Percentiles rank a stretch among this genome's conserved stretches.
These are phyloP conservation scores for Geotrypetes seraphini DNA, from an alignment of 2,797 vertebrate genomes.

Conservation along the genomic window DNA sequence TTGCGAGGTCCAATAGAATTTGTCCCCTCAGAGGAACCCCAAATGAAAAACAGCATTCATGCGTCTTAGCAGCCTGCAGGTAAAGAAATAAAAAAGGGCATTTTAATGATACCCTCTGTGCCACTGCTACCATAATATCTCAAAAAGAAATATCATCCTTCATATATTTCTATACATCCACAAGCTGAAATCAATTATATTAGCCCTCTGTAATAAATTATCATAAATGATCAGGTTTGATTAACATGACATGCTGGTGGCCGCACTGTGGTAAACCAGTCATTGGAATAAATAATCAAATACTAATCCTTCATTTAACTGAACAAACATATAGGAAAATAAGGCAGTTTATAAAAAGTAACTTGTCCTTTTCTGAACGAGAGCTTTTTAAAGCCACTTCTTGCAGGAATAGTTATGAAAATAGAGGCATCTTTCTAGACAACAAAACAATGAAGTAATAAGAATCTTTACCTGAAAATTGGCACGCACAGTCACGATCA, in stretches of 20 bases:
- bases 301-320: slow-evolving; percentile 3
- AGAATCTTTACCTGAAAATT: slow-evolving; percentile 78
- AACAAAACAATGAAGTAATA: background rate
- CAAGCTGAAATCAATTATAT: too few relatives aligned
- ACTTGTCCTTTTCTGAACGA: background rate
- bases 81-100: too few relatives aligned
- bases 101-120: too few relatives aligned
- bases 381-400: background rate
- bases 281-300: slow-evolving; percentile 2
- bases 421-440: background rate
- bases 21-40: too few relatives aligned
- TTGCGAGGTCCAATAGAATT: too few relatives aligned
- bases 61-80: too few relatives aligned
- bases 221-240: background rate
- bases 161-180: too few relatives aligned
- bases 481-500: slow-evolving; percentile 84
- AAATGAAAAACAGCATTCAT: too few relatives aligned
- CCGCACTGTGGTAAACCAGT: background rate
- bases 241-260: background rate
- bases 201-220: too few relatives aligned
- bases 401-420: background rate
- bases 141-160: too few relatives aligned
- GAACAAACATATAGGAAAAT: background rate
- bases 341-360: too few relatives aligned
- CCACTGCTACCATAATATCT: too few relatives aligned